Percentiles rank a stretch among this genome's conserved stretches.
phyloP scores from a whole-genome alignment of 2,888 invertebrate genomes.

The Oscheius sp. region DNA sequence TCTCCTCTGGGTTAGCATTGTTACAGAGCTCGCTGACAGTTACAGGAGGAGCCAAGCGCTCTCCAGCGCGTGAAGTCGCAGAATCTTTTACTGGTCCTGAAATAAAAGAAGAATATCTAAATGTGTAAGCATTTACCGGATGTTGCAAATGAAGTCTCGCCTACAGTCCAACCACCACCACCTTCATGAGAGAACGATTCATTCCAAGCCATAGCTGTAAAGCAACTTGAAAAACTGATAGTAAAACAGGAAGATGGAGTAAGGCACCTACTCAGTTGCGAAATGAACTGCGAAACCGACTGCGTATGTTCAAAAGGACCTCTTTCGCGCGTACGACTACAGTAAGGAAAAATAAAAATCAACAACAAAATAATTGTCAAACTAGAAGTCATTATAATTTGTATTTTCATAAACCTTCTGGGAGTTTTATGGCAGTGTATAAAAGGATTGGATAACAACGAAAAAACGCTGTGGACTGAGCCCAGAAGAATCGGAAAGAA shows the following conservation, averaged over 20 bases:
- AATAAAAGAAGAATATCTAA: not conserved
- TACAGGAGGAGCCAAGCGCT: conserved; percentile 25
- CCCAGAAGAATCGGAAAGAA: no score
- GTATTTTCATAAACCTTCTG: no score
- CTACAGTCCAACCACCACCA: conserved; percentile 14
- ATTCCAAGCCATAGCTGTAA: conserved; percentile 36
- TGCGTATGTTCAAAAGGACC: no score
- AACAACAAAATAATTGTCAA: no score
- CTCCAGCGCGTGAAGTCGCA: conserved; percentile 2
- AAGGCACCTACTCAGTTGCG: no score
- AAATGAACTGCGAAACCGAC: no score
- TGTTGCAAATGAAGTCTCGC: conserved; percentile 30
- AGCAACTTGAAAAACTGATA: not conserved
- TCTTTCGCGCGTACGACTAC: not conserved
- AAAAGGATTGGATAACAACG: no score
- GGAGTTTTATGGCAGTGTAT: no score
- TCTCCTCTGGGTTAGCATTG: conserved; percentile 16
- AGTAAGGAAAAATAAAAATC: not conserved
- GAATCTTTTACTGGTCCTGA: conserved; percentile 26
- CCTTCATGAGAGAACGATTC: conserved; percentile 31
- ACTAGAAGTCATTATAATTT: no score
- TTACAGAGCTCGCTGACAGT: conserved; percentile 23
- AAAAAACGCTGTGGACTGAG: no score
- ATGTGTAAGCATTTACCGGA: not conserved
- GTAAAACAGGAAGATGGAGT: not conserved